Percentiles rank a stretch among this genome's conserved stretches.
These are phyloP conservation scores for Tychaedon coryphoeus DNA, from an alignment of 2,113 vertebrate genomes.

Conservation along the genomic window DNA sequence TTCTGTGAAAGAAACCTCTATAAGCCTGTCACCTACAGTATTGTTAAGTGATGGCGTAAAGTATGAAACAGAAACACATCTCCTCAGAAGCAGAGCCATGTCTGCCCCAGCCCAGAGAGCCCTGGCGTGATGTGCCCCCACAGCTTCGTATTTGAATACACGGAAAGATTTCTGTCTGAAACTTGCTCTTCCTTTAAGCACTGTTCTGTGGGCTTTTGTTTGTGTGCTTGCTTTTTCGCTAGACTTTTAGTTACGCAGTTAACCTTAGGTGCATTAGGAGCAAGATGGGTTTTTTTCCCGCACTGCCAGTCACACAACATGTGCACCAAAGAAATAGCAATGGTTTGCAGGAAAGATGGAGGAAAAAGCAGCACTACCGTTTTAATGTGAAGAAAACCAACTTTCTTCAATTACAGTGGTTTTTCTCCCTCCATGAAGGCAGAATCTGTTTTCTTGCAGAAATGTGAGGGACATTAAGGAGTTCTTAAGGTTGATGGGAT, in stretches of 20 bases:
- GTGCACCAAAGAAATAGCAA: background rate
- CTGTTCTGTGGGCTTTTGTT: background rate
- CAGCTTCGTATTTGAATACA: background rate
- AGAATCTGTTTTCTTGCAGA: background rate
- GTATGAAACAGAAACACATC: background rate
- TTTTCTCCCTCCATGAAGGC: background rate
- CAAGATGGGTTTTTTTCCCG: background rate
- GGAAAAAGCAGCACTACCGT: background rate
- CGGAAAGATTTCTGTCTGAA: background rate
- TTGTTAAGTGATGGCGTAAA: background rate
- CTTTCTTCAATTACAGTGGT: background rate
- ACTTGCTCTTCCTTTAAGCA: background rate
- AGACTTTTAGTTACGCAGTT: background rate
- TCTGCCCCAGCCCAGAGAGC: too few relatives aligned
- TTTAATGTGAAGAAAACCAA: background rate
- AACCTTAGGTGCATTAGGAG: background rate
- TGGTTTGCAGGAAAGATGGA: background rate
- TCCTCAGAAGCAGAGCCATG: background rate
- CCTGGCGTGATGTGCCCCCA: accelerated
- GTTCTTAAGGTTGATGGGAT: background rate
- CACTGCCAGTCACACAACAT: accelerated
- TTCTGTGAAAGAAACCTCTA: background rate
- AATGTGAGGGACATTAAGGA: background rate
- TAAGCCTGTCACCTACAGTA: background rate
- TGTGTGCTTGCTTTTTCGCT: background rate